These are phyloP conservation scores for Campoletis raptor DNA, from an alignment of 2,888 invertebrate genomes.

Conservation along the genomic window DNA sequence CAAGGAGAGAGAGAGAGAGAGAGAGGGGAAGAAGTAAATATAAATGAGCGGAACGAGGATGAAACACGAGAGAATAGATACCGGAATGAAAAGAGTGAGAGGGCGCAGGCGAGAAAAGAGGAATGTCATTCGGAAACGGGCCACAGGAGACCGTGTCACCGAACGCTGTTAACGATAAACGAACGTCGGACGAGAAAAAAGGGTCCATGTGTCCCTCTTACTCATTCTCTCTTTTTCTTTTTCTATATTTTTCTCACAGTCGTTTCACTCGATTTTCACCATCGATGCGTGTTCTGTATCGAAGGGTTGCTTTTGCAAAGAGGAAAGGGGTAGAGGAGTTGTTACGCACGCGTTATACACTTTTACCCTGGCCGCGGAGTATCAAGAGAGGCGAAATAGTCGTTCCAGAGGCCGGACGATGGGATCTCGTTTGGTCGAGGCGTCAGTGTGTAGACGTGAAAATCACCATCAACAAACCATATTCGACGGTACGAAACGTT, in stretches of 20 bases:
- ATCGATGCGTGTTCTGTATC: conserved; percentile 59
- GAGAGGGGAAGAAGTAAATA: conserved; percentile 5
- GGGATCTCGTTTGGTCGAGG: conserved; percentile 46
- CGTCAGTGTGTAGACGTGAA: conserved; percentile 9
- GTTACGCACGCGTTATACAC: conserved; percentile 41
- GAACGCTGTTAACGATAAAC: conserved; percentile 72
- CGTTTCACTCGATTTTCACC: conserved; percentile 29
- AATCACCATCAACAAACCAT: conserved; percentile 57
- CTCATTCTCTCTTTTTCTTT: background rate
- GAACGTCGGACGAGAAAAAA: conserved; percentile 65
- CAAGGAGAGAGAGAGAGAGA: conserved; percentile 35
- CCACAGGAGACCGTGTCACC: conserved; percentile 56
- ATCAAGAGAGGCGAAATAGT: conserved; percentile 15
- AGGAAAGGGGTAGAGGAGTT: conserved; percentile 19
- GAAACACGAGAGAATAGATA: conserved; percentile 54
- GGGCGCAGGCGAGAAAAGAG: conserved; percentile 32
- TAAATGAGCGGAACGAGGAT: conserved; percentile 12
- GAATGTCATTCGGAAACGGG: conserved; percentile 61
- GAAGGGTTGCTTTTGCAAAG: conserved; percentile 41
- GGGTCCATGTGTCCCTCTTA: conserved; percentile 17
- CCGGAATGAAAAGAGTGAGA: conserved; percentile 26
- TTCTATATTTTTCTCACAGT: conserved; percentile 1
- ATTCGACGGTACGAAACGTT: conserved; percentile 17
- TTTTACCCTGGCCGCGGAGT: conserved; percentile 16
- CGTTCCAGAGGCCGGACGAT: conserved; percentile 26